These are phyloP conservation scores for Mormoops blainvillei DNA, from an alignment of 2,113 vertebrate genomes.

Conservation along the genomic window DNA sequence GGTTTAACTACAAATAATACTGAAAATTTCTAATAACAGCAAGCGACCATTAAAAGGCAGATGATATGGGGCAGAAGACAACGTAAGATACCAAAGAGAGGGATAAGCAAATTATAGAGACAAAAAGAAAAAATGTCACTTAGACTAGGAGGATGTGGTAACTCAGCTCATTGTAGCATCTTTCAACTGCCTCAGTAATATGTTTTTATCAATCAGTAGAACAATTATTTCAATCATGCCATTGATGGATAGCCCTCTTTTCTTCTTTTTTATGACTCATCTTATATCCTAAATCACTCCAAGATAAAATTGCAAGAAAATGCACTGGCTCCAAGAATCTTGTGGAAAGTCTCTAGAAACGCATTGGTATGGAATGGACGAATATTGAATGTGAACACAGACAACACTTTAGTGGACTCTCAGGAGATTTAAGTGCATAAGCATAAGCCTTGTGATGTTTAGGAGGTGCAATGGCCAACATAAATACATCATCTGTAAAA, in stretches of 20 bases:
- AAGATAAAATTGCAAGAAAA: conserved; percentile 17
- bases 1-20: neutral
- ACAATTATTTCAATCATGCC: neutral
- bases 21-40: neutral
- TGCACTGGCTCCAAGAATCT: neutral
- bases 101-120: neutral
- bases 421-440: conserved; percentile 12
- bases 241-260: neutral
- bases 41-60: neutral
- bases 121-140: neutral
- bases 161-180: neutral
- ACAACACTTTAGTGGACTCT: neutral
- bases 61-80: neutral
- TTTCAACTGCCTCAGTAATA: neutral
- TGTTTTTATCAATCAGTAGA: neutral
- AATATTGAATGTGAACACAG: neutral
- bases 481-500: conserved; percentile 35
- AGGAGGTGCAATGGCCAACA: neutral
- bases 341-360: neutral
- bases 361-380: neutral
- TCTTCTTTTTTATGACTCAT: neutral
- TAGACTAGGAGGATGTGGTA: neutral
- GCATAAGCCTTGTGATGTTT: conserved; percentile 6
- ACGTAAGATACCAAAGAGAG: neutral
- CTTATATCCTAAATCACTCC: neutral